Evolutionary conservation across 2,888 invertebrate genomes (phyloP), one percentile per base, ranked within the genome.

Genomic region (Chydorus sphaericus): DNA sequence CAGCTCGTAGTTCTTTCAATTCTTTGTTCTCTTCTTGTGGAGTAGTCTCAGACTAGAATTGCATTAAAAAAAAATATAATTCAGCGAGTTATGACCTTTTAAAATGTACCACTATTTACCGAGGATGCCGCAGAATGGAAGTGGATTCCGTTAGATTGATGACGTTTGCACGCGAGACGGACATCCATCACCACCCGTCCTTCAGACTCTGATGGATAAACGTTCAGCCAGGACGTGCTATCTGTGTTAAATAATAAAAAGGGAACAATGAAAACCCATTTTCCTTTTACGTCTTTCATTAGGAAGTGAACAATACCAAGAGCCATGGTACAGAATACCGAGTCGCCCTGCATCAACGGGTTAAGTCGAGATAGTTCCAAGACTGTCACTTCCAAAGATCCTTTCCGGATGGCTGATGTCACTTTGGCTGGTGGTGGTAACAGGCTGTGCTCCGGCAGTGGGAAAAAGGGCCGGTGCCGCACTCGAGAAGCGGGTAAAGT

Each of bases 401-500:
- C 92, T 63, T 71, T 67, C 57, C 61, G 10, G 59, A 62, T 48
- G 31, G 20, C 56, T 23, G 29, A 38, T 20, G 44, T 23, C 14
- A 16, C 18, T 2, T 10, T 14, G 10, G 26, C 48, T 30, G 14
- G 18, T 11, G 44, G 26, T 14, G 33, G 33, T 14, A 44, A 28
- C 20, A 62, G 56, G 16, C 61, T 56, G 20, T 62, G 61, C 29
- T 64, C 62, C 6, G 63, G 59, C 57, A 69, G 65, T 7, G 81
- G 79, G 70, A 92, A 91, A 71, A 92, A 87, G n/a, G 92, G 92
- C 66, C 88, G 87, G 68, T 85, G 89, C 8, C 79, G 71, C 58
- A 79, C 71, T 66, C 79, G 96, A 70, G 91, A 94, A 71, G 90
- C 70, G 58, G 96, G 96, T 64, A 94, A 73, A 0, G 93, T 94